Conservation (phyloP, 2,888 invertebrate genomes). For the Hypomecis punctinalis region DNA sequence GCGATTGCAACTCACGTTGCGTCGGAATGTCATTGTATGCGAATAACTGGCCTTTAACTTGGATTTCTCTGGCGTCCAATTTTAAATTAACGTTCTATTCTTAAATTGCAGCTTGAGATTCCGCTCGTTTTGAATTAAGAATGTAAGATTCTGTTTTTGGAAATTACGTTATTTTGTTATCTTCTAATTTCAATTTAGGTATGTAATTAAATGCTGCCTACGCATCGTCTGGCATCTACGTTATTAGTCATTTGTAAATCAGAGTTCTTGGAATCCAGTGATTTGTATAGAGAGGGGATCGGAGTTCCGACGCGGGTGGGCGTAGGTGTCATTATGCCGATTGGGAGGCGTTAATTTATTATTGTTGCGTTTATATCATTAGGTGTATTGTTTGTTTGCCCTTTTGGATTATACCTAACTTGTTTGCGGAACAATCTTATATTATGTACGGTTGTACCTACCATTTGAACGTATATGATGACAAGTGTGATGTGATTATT, state of each 20-base stretch:
- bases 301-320: slow-evolving; percentile 64
- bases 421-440: not conserved
- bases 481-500: too few species aligned
- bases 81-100: slow-evolving; percentile 17
- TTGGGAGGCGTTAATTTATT: slow-evolving; percentile 81
- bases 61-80: slow-evolving; percentile 24
- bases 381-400: slow-evolving; percentile 40
- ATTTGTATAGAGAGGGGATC: slow-evolving; percentile 69
- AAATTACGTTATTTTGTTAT: not conserved
- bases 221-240: slow-evolving; percentile 21
- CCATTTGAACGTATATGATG: too few species aligned
- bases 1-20: slow-evolving; percentile 41
- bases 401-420: slow-evolving; percentile 32
- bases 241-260: slow-evolving; percentile 44
- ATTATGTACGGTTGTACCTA: too few species aligned
- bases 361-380: slow-evolving; percentile 53
- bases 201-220: slow-evolving; percentile 24
- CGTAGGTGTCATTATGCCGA: slow-evolving; percentile 60
- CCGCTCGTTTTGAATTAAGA: too few species aligned
- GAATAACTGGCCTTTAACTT: slow-evolving; percentile 36
- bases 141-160: slow-evolving; percentile 16
- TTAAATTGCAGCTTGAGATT: slow-evolving; percentile 2
- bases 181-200: slow-evolving; percentile 4
- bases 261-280: slow-evolving; percentile 66
- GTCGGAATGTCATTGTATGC: slow-evolving; percentile 43